phyloP scores from a whole-genome alignment of 2,113 vertebrate species.

The Neogobius melanostomus region DNA sequence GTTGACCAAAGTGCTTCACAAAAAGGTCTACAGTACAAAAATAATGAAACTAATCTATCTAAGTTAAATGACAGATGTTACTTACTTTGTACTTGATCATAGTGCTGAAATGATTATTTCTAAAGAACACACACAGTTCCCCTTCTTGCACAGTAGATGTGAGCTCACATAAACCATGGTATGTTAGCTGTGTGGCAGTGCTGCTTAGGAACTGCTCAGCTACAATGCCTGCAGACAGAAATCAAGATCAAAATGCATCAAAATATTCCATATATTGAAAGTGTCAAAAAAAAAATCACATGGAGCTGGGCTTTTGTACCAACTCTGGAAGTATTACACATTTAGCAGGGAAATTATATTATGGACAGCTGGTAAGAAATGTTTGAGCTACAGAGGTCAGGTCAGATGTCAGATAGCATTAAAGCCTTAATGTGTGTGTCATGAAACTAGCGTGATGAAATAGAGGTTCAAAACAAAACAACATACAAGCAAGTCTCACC shows the following conservation, averaged over 20 bases:
- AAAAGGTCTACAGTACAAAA: too few relatives aligned
- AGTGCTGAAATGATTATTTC: conserved; percentile 99
- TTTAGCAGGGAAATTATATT: conserved; percentile 22
- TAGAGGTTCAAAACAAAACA: not conserved
- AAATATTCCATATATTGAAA: not conserved
- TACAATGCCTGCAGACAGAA: conserved; percentile 82
- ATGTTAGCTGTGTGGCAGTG: conserved; percentile 96
- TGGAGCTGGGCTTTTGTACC: not conserved
- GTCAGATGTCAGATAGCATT: conserved; percentile 20
- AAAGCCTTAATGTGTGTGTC: too few relatives aligned
- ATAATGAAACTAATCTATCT: not conserved
- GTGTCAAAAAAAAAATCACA: too few relatives aligned
- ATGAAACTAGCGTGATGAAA: not conserved
- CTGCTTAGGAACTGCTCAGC: conserved; percentile 96
- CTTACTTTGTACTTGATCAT: conserved; percentile 98
- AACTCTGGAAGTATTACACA: conserved; percentile 40
- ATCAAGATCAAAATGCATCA: not conserved
- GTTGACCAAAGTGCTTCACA: too few relatives aligned
- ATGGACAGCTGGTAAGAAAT: conserved; percentile 25
- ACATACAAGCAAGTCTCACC: conserved; percentile 75
- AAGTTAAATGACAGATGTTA: not conserved
- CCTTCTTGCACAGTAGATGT: conserved; percentile 96
- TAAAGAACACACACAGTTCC: conserved; percentile 98
- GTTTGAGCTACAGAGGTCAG: conserved; percentile 33
- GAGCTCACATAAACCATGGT: conserved; percentile 96